Evolutionary conservation across 2,797 vertebrate genomes (phyloP), one percentile per base, ranked within the genome.

Genomic region (Chelonia mydas): DNA sequence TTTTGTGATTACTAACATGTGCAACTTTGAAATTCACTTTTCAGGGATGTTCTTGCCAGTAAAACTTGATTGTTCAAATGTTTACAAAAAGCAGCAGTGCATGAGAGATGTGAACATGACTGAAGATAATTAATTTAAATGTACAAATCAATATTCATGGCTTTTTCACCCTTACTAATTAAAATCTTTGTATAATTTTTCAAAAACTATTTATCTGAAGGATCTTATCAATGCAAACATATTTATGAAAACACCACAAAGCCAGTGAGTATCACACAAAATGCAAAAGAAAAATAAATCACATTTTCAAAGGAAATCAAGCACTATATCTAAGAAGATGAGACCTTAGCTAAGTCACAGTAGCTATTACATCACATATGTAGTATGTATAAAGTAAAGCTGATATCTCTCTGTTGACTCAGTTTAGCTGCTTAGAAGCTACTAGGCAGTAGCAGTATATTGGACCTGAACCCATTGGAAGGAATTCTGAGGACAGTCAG

Each of bases 201-300:
- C 9, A 41, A 41, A 72, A 72, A 41, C 21, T 11, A 41, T 72
- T 41, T 72, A 23, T 41, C 68, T 72, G 41, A 21, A 37, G 68
- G 19, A 68, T 31, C 28, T 28, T 7, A 33, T 72, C 68, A 25
- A 25, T 41, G 68, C 19, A 41, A n/a, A 68, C n/a, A 37, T 68
- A 21, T 77, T 82, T 47, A 94, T 89, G 91, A 96, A 94, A 96
- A 88, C 89, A 85, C 88, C 41, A 94, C 76, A 82, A 91, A 91
- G 80, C 55, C 8, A 2, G 45, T 3, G 86, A 96, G 87, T 5
- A 92, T 87, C 91, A 94, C 94, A 95, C 57, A 87, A 88, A 93
- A 68, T 37, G 37, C n/a, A 68, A 68, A n/a, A 68, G 65, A 37
- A 68, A 68, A 37, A 37, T 37, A 68, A 68, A 68, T 68, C 65